phyloP scores from a whole-genome alignment of 2,113 vertebrate genomes.

The Chlamydotis undulata region DNA sequence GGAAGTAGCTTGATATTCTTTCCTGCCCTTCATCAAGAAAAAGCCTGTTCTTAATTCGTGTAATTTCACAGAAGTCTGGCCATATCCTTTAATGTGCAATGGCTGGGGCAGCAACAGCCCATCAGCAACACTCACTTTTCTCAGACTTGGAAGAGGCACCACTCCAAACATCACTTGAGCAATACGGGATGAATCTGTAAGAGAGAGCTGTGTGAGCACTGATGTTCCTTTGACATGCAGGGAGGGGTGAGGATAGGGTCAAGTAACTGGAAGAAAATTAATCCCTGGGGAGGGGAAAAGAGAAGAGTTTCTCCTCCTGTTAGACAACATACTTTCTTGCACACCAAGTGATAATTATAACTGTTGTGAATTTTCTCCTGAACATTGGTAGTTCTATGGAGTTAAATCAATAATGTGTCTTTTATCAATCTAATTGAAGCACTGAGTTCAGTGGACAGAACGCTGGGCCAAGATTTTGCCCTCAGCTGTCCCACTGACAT shows the following conservation, averaged over 20 bases:
- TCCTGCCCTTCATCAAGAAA: constrained; percentile 63
- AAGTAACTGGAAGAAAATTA: constrained; percentile 3
- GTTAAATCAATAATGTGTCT: not conserved
- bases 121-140: constrained; percentile 85
- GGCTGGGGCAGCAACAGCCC: constrained; percentile 52
- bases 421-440: not conserved
- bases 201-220: constrained; percentile 23
- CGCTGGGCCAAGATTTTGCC: not conserved
- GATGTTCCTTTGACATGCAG: not conserved
- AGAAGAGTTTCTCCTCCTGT: not conserved
- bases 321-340: not conserved
- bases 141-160: constrained; percentile 90
- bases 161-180: constrained; percentile 98
- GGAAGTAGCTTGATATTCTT: constrained; percentile 62
- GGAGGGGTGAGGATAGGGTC: not conserved
- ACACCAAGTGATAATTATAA: not conserved
- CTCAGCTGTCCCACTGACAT: not conserved
- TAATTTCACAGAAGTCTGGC: constrained; percentile 57
- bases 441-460: not conserved
- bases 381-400: not conserved
- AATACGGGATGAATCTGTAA: constrained; percentile 95
- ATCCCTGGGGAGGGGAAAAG: not conserved
- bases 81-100: constrained; percentile 43
- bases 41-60: constrained; percentile 23
- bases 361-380: not conserved